Conservation (phyloP, 2,888 invertebrate genomes). For the Mechanitis mazaeus region DNA sequence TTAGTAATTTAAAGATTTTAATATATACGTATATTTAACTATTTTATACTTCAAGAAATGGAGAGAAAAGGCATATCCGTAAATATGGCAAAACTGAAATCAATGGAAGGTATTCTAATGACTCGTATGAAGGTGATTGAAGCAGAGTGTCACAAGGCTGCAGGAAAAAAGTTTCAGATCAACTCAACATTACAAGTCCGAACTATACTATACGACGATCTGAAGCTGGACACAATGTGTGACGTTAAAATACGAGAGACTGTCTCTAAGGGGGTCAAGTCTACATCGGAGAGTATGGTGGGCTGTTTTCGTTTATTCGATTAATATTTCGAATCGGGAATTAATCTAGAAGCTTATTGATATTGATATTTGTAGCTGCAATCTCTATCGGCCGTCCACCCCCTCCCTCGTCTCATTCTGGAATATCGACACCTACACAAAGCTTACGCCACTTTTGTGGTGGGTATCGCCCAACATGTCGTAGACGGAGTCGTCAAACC, state of each 20-base stretch:
- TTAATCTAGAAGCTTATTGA: no score
- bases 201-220: slow-evolving; percentile 61
- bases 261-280: slow-evolving; percentile 52
- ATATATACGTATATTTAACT: not conserved
- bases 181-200: slow-evolving; percentile 63
- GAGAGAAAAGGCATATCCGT: slow-evolving; percentile 56
- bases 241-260: slow-evolving; percentile 59
- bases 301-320: slow-evolving; percentile 4
- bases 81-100: slow-evolving; percentile 47
- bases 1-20: no score
- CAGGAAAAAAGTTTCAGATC: slow-evolving; percentile 59
- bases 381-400: slow-evolving; percentile 51
- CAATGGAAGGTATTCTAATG: slow-evolving; percentile 50
- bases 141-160: slow-evolving; percentile 52
- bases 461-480: slow-evolving; percentile 59
- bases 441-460: slow-evolving; percentile 64
- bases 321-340: slow-evolving; percentile 1
- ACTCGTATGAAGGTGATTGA: slow-evolving; percentile 48
- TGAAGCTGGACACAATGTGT: slow-evolving; percentile 55
- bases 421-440: slow-evolving; percentile 69
- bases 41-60: slow-evolving; percentile 47
- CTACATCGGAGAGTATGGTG: slow-evolving; percentile 68
- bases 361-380: slow-evolving; percentile 44
- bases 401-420: slow-evolving; percentile 61
- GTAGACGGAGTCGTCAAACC: slow-evolving; percentile 53